These are phyloP conservation scores for Blastobasis lacticolella DNA, from an alignment of 2,888 invertebrate genomes.

Conservation along the genomic window DNA sequence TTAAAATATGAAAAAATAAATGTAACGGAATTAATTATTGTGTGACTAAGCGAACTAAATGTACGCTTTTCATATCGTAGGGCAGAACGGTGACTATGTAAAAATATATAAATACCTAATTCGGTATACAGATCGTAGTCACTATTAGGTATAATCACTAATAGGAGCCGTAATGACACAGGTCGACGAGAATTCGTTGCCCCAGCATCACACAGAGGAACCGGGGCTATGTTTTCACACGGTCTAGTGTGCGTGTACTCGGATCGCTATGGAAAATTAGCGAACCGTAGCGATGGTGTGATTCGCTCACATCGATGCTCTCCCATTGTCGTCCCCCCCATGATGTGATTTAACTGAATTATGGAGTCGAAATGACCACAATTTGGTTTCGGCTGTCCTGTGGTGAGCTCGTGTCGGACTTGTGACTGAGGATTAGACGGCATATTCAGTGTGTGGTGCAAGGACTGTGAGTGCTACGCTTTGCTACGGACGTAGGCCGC, in stretches of 20 bases:
- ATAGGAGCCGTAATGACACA: slow-evolving; percentile 29
- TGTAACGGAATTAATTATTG: too few relatives aligned
- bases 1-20: too few relatives aligned
- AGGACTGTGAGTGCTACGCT: slow-evolving; percentile 42
- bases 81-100: too few relatives aligned
- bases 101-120: neutral
- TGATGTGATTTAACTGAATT: slow-evolving; percentile 71
- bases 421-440: slow-evolving; percentile 20
- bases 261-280: slow-evolving; percentile 59
- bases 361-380: slow-evolving; percentile 66
- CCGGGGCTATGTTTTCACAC: slow-evolving; percentile 14
- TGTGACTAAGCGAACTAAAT: too few relatives aligned
- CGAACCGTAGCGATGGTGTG: slow-evolving; percentile 69
- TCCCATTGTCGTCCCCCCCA: slow-evolving; percentile 69
- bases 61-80: too few relatives aligned
- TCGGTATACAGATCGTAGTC: slow-evolving; percentile 1
- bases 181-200: slow-evolving; percentile 33
- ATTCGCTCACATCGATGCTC: slow-evolving; percentile 71
- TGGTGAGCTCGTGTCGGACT: slow-evolving; percentile 40
- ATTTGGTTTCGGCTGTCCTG: slow-evolving; percentile 62
- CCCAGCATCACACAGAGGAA: slow-evolving; percentile 3
- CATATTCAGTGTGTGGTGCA: slow-evolving; percentile 26
- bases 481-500: slow-evolving; percentile 45
- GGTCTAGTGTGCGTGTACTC: slow-evolving; percentile 46
- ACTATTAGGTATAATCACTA: slow-evolving; percentile 4